Evolutionary conservation across 2,888 invertebrate genomes (phyloP), one percentile per base, ranked within the genome.

Genomic region (Exocentrus adspersus): DNA sequence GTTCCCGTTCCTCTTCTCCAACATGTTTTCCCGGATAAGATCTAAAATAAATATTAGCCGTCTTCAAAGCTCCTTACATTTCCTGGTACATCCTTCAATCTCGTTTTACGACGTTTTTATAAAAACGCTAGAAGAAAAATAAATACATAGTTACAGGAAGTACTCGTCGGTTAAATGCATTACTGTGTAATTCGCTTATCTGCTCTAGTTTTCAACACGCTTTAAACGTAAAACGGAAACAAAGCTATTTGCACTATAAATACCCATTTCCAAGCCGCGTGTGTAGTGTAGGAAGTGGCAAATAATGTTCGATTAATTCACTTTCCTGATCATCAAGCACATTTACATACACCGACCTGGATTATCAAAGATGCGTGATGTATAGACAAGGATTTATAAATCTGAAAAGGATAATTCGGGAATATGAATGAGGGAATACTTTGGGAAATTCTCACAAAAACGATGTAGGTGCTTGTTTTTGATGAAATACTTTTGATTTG

Each of bases 271-370:
- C 21, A 45, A 37, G 58, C 51, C 32, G 45, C 61, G 43, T 50
- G 30, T 19, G 45, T 52, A 53, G 56, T 56, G 59, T 45, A 54
- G 60, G 63, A 67, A 64, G 63, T 61, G 61, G 63, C 63, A 51
- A 63, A 64, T 67, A 64, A 64, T 59, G 64, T 67, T 67, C 61
- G 63, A 64, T 67, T 67, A 64, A 67, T 54, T 61, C 59, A 64
- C 54, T 61, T 64, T 61, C 63, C 61, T 58, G 67, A 59, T 59
- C 61, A 59, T 45, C 63, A 50, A 50, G 61, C 52, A 61, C 53
- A 67, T 67, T 67, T 64, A 48, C 64, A 67, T 67, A 67, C 64
- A 61, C 50, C 51, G 59, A 53, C 56, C 56, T 60, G 51, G 51
- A 60, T 62, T 42, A 52, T 19, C n/a, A n/a, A 30, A 19, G 20